Evolutionary conservation across 2,113 vertebrate genomes (phyloP).

Genomic region (Onychostoma macrolepis): DNA sequence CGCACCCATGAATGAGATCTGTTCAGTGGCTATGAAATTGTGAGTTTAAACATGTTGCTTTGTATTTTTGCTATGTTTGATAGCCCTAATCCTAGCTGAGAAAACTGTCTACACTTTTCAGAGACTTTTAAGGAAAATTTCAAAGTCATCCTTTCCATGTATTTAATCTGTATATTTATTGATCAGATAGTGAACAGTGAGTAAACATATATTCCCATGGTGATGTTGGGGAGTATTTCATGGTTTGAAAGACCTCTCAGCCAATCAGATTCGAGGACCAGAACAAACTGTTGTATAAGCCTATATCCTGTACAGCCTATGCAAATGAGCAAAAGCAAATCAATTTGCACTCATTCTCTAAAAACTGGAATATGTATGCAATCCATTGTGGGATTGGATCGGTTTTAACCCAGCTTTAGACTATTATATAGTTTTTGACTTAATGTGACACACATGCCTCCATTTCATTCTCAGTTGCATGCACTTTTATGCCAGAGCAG

Average conservation of each 20-base stretch:
- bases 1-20: conserved; percentile 19
- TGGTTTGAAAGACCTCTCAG: too few species aligned
- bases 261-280: neutral
- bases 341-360: neutral
- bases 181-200: neutral
- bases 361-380: neutral
- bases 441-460: conserved; percentile 5
- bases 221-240: too few species aligned
- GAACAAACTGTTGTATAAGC: neutral
- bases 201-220: too few species aligned
- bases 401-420: neutral
- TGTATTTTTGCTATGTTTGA: neutral
- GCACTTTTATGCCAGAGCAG: conserved; percentile 5
- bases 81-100: neutral
- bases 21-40: conserved; percentile 47
- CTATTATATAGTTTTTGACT: conserved; percentile 16
- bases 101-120: neutral
- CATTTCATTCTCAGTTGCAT: neutral
- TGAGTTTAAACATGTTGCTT: conserved; percentile 26
- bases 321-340: neutral
- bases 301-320: neutral
- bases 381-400: neutral
- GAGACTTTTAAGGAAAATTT: neutral
- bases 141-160: neutral
- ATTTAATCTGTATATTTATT: neutral